Evolutionary conservation across 2,797 vertebrate genomes (phyloP), one percentile per base, ranked within the genome.

Genomic region (Gymnoscopelus microlampas): DNA sequence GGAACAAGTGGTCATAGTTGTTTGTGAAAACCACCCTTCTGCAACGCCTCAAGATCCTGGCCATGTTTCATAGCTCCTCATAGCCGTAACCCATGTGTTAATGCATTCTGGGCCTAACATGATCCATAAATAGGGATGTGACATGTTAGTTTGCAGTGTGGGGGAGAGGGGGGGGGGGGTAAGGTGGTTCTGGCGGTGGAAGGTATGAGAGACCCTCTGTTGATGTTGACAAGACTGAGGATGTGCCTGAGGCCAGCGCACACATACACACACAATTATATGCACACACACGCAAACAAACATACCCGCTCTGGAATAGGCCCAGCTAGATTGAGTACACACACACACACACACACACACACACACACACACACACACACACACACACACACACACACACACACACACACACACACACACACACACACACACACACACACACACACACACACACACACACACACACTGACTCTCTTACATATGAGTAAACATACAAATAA

Each of bases 151-250:
- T 55, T 53, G 49, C 70, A 71, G 32, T 35, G 32, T 53, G 19
- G 47, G 56, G 65, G 61, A 58, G 61, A 13, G 35, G 23, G 5
- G 54, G 24, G 64, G 58, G 53, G 6, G 63, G 9, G 53, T 57
- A 53, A 48, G 60, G 35, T 54, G 56, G 8, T 35, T 35, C 32
- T 6, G 32, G 13, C 0, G 64, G 4, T 3, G 26, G 8, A 24
- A 29, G 57, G 15, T 60, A 13, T 65, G 60, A 78, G 58, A 72
- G 74, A 68, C 19, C 62, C 54, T 72, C 54, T 78, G 74, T 54
- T 73, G 35, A 19, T 78, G 74, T 54, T 73, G 32, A 19, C 29
- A 50, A 35, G 48, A 44, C 15, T 56, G 63, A 53, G 64, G 35
- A 54, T 26, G 24, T 26, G 35, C 56, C 63, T 49, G 23, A 47